Conservation (phyloP, 2,797 vertebrate species). For the Cirrhinus molitorella region DNA sequence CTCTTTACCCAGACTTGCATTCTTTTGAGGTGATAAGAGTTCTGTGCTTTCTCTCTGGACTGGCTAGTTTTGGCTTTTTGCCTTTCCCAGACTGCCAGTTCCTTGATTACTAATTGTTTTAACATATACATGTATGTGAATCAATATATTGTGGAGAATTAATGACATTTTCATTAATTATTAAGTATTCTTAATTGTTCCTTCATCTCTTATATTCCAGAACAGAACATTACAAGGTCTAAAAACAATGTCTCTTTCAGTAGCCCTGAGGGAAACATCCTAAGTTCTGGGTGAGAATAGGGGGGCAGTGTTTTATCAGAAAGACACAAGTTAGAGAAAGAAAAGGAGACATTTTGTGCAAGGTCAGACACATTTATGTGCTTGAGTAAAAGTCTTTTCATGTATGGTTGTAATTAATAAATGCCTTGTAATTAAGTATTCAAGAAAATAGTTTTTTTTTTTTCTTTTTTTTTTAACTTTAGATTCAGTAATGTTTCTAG, state of each 20-base stretch:
- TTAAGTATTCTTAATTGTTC: neutral
- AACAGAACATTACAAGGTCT: neutral
- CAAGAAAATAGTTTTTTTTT: too few relatives aligned
- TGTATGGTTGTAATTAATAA: neutral
- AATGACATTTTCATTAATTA: neutral
- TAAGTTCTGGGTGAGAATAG: neutral
- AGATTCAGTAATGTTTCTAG: constrained; percentile 2
- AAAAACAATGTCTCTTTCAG: neutral
- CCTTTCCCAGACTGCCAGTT: neutral
- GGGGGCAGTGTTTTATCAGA: neutral
- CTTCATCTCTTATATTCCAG: neutral
- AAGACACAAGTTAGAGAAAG: neutral
- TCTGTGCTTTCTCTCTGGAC: neutral
- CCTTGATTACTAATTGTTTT: too few relatives aligned
- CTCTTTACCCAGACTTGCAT: constrained; percentile 5
- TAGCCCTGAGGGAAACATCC: too few relatives aligned
- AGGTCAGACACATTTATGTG: neutral
- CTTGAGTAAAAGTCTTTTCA: too few relatives aligned
- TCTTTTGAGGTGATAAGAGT: neutral
- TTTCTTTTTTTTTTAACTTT: neutral
- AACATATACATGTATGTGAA: neutral
- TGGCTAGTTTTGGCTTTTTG: neutral
- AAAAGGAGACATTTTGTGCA: neutral
- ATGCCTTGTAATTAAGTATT: neutral
- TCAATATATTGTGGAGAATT: neutral